Percentiles rank a stretch among this genome's conserved stretches.
These are phyloP conservation scores for Bombus pascuorum DNA, from an alignment of 1,140 invertebrate species.

Conservation along the genomic window DNA sequence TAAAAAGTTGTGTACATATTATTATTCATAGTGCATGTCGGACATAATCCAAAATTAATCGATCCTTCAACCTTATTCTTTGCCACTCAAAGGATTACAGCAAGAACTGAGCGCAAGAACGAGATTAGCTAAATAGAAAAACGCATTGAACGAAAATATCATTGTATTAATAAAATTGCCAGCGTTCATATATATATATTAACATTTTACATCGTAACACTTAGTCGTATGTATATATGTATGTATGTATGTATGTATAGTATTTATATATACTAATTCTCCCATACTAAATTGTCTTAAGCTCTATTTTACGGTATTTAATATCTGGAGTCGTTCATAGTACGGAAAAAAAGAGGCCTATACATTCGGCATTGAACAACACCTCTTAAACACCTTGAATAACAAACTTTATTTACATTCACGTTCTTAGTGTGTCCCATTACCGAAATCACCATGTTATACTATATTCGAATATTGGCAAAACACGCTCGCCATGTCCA, in stretches of 20 bases:
- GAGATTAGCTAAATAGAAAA: neutral
- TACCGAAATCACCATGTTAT: conserved; percentile 66
- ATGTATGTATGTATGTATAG: neutral
- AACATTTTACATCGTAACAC: conserved; percentile 53
- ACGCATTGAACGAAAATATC: conserved; percentile 43
- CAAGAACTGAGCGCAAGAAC: neutral
- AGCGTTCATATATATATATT: conserved; percentile 48
- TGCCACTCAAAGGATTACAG: conserved; percentile 1
- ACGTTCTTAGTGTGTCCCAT: conserved; percentile 67
- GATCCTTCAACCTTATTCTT: neutral
- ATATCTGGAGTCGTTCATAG: conserved; percentile 19
- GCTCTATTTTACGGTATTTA: conserved; percentile 35
- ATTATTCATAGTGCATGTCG: neutral
- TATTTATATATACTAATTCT: conserved; percentile 34
- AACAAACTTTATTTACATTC: conserved; percentile 81
- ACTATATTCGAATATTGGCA: conserved; percentile 48
- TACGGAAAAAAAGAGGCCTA: conserved; percentile 38
- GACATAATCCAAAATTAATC: neutral
- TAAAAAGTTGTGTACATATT: neutral
- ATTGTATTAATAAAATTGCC: conserved; percentile 50
- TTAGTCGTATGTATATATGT: conserved; percentile 18
- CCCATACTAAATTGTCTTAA: conserved; percentile 37
- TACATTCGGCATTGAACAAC: conserved; percentile 38
- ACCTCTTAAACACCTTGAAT: conserved; percentile 66
- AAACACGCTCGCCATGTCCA: conserved; percentile 31